Evolutionary conservation across 2,797 vertebrate species (phyloP).

Genomic region (Pipistrellus pipistrellus): DNA sequence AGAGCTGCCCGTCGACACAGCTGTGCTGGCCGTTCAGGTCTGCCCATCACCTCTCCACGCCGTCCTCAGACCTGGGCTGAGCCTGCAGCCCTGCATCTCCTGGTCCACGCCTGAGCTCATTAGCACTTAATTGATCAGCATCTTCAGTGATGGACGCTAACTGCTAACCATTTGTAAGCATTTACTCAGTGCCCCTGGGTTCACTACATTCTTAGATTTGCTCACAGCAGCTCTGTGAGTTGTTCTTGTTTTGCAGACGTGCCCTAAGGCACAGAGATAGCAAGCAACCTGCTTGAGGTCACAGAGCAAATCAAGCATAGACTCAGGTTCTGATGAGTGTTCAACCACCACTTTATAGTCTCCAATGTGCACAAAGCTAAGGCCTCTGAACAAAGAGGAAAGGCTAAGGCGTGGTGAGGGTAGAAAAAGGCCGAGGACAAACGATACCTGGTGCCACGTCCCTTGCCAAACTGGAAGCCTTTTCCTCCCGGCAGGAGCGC

Average conservation of each 20-base stretch:
- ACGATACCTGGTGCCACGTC: neutral
- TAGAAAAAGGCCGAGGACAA: neutral
- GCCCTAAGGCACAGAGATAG: neutral
- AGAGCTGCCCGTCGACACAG: accelerated
- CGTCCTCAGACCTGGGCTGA: neutral
- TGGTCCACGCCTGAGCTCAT: neutral
- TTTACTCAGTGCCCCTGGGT: neutral
- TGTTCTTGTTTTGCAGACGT: neutral
- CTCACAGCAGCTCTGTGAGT: neutral
- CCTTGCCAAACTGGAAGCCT: neutral
- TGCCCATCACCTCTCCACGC: neutral
- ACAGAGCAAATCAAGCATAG: neutral
- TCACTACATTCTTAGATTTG: neutral
- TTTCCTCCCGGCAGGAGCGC: neutral
- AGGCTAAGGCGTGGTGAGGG: neutral
- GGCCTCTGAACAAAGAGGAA: neutral
- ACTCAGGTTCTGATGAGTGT: neutral
- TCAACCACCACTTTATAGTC: neutral
- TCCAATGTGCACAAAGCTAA: neutral
- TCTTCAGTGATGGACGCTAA: neutral
- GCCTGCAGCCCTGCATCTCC: neutral
- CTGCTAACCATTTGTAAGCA: neutral
- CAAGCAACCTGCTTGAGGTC: neutral
- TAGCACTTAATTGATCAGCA: neutral
- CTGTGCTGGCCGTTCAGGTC: neutral